Evolutionary conservation across 2,797 vertebrate genomes (phyloP).

Genomic region (Anguilla megastoma): DNA sequence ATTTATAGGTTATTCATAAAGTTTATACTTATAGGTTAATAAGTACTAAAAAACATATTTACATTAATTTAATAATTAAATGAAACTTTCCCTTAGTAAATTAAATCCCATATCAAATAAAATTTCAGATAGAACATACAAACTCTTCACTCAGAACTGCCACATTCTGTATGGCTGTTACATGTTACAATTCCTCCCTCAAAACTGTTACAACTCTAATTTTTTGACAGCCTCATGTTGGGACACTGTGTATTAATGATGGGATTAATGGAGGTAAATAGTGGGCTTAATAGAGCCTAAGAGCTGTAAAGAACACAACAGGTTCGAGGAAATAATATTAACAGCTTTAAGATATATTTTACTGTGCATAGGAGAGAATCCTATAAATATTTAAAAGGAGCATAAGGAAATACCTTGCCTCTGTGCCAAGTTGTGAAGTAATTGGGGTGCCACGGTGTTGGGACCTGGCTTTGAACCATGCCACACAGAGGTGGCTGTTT

Average conservation of each 20-base stretch:
- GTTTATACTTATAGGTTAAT: not conserved
- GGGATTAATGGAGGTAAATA: not conserved
- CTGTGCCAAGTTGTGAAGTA: not conserved
- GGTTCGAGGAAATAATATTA: not conserved
- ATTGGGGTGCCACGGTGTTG: not conserved
- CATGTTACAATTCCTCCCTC: too few species aligned
- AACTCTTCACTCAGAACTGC: not conserved
- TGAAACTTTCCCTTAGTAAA: not conserved
- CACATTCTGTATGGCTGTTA: too few species aligned
- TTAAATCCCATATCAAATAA: not conserved
- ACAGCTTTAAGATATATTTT: not conserved
- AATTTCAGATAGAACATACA: not conserved
- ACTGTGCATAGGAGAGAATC: not conserved
- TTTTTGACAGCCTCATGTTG: too few species aligned
- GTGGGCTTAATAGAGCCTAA: not conserved
- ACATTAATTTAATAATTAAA: not conserved
- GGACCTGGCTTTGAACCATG: too few species aligned
- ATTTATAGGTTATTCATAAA: not conserved
- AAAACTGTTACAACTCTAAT: too few species aligned
- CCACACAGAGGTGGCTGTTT: too few species aligned
- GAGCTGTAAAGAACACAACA: not conserved
- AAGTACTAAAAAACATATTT: not conserved
- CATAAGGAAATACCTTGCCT: not conserved
- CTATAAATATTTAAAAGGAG: too few species aligned
- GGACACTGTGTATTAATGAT: not conserved